Conservation (phyloP, 37 sponge, comb jelly and placozoan species). For the Dysidea cf. avara region DNA sequence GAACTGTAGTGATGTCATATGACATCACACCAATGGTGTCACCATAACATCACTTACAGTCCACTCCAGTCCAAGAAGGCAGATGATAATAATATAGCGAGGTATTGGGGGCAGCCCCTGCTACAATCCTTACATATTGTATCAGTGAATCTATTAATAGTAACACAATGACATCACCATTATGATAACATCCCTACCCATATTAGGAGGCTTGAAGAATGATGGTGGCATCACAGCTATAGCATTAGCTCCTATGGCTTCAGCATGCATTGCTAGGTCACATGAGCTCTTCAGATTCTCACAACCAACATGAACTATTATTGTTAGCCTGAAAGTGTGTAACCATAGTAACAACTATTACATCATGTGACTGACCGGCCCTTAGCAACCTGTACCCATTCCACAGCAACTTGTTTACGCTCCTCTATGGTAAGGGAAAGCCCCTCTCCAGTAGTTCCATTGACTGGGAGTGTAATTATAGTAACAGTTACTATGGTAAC, state of each 20-base stretch:
- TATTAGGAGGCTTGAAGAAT: slow-evolving; percentile 62
- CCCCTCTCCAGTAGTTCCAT: slow-evolving; percentile 84
- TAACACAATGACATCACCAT: neutral
- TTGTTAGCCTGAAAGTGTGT: slow-evolving; percentile 40
- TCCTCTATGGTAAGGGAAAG: slow-evolving; percentile 65
- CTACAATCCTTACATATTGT: slow-evolving; percentile 56
- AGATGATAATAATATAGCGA: slow-evolving; percentile 84
- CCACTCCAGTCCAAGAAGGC: slow-evolving; percentile 57
- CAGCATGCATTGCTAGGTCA: slow-evolving; percentile 82
- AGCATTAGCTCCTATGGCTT: slow-evolving; percentile 38
- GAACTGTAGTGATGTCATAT: slow-evolving; percentile 16
- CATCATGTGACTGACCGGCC: slow-evolving; percentile 41
- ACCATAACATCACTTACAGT: slow-evolving; percentile 41
- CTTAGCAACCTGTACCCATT: slow-evolving; percentile 54
- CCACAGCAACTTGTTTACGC: slow-evolving; percentile 64
- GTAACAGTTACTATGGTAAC: neutral
- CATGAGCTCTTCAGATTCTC: slow-evolving; percentile 67
- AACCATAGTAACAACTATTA: neutral
- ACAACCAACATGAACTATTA: slow-evolving; percentile 77
- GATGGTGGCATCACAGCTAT: slow-evolving; percentile 68
- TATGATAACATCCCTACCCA: slow-evolving; percentile 37
- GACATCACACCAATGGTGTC: neutral
- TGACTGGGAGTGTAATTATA: slow-evolving; percentile 53
- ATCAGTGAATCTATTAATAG: slow-evolving; percentile 56
- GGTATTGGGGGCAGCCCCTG: slow-evolving; percentile 44